Evolutionary conservation across 2,888 invertebrate genomes (phyloP), one percentile per base, ranked within the genome.

Genomic region (Cyrtodaria siliqua): DNA sequence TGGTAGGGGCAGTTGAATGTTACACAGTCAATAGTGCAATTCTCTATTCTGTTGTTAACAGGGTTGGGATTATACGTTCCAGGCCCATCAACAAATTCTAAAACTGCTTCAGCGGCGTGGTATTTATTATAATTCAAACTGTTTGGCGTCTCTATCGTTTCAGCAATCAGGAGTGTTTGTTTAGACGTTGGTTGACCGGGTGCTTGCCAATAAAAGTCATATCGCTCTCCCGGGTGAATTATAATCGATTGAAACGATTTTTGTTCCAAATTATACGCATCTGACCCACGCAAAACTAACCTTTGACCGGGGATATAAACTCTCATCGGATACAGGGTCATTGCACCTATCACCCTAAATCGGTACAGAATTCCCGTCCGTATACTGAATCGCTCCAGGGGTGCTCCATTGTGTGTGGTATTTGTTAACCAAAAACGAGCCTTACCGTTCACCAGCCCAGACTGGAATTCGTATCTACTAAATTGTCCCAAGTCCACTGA

Each of bases 401-500:
- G 83, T 14, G 86, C 63, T 6, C 64, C 75, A 38, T 84, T 83
- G 50, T 83, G 50, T 78, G 82, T 26, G 42, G 67, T 38, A 74
- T 12, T 1, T 55, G 38, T 60, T 0, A 56, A 26, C 64, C 75
- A 73, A 59, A 78, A 85, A 16, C 88, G 53, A 2, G 87, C 89
- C 42, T 83, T 72, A 2, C 89, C 89, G 55, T 89, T 89, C 3
- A 87, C 76, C 24, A 88, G 63, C 1, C 74, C 85, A n/a, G 84
- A 79, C 9, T 83, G 78, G 18, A 73, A 71, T 16, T 67, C 61
- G 26, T 67, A 82, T 9, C 55, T 40, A 33, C 76, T 77, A 56
- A 82, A 85, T 1, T 18, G 9, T 14, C 64, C 62, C 0, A 64
- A 66, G 27, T 84, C 82, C 9, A 80, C 24, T 2, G 79, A 73